Evolutionary conservation across 1,140 invertebrate genomes (phyloP), one percentile per base, ranked within the genome.

Genomic region (Drosophila ogumai): DNA sequence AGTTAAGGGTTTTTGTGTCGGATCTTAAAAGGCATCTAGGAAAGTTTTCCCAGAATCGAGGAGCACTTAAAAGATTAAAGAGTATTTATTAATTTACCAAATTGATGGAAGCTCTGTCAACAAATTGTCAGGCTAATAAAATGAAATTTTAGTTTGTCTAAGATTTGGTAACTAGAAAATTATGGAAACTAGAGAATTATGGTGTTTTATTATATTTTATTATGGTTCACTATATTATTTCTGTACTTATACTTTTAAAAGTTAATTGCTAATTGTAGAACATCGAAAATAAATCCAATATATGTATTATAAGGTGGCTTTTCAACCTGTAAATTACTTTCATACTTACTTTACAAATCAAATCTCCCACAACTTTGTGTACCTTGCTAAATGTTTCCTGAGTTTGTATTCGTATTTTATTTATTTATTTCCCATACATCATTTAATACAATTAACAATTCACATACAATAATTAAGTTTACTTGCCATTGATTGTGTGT

Each of bases 391-490:
- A 28, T 28, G 25, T 28, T 28, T 6, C 3, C 25, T 28, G 6
- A 28, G 6, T 28, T 79, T 44, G 59, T 38, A 36, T 25, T 56
- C 47, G 58, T 76, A 31, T 40, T 64, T 56, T 66, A 32, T 82
- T 77, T 78, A 72, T 60, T 77, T 80, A 72, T 81, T 82, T 71
- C 43, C 68, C 84, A 73, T 88, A 88, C 81, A 90, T 85, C 69
- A 47, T 90, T 84, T 85, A 88, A 90, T 90, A 88, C 85, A 90
- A 76, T 85, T 85, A 90, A 90, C 85, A 90, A 75, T 90, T 85
- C 77, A 90, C 85, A 90, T 90, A 85, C 81, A 90, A 73, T 90
- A 79, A 90, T 90, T 84, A 85, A 78, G 74, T 90, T 88, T 90
- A 90, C 68, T 90, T 90, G 78, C 63, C 74, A 69, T 90, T 90